phyloP scores from a whole-genome alignment of 2,797 vertebrate species.

The Onychomys leucogaster region DNA sequence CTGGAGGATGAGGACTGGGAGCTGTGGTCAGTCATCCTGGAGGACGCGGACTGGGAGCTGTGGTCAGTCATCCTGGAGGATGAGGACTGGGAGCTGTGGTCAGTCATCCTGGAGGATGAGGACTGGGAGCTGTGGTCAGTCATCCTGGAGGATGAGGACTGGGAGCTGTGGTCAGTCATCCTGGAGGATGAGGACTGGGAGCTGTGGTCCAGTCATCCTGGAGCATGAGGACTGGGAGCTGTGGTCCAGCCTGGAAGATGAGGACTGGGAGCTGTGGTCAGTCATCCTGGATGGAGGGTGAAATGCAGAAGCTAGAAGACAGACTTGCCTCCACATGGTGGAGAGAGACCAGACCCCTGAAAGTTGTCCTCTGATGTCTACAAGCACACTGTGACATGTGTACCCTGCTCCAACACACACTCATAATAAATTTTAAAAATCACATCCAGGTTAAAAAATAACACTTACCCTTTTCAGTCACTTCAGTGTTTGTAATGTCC shows the following conservation, averaged over 20 bases:
- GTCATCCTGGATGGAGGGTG: background rate
- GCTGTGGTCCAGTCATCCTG: too few species aligned
- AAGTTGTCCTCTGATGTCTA: background rate
- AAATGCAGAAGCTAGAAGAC: background rate
- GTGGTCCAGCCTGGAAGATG: too few species aligned
- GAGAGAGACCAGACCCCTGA: background rate
- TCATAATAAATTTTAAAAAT: background rate
- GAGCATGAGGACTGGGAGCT: too few species aligned
- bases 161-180: too few species aligned
- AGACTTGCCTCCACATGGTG: background rate
- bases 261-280: background rate
- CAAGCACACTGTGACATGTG: background rate
- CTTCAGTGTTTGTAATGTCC: constrained; percentile 45
- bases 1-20: background rate
- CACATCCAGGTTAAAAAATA: background rate
- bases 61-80: background rate
- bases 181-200: too few species aligned
- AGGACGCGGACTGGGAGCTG: background rate
- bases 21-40: background rate
- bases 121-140: too few species aligned
- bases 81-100: too few species aligned
- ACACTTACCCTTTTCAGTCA: constrained; percentile 87
- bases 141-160: too few species aligned
- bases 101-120: too few species aligned
- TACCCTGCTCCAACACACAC: background rate